These are phyloP conservation scores for Brachionus rotundiformis DNA, from an alignment of 1,140 invertebrate species.

Conservation along the genomic window DNA sequence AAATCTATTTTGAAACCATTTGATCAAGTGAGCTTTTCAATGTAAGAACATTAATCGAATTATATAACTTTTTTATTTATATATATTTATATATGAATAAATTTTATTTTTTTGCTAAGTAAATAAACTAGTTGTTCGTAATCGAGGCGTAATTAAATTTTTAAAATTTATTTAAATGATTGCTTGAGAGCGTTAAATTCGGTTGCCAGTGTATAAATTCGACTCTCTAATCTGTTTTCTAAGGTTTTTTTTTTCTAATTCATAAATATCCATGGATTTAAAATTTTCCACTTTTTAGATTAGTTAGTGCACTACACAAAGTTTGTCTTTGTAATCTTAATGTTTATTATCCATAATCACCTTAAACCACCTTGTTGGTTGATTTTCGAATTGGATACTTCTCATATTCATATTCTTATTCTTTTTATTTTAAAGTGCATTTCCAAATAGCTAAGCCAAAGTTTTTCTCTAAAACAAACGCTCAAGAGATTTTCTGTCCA, in stretches of 20 bases:
- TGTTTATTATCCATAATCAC: conserved; percentile 33
- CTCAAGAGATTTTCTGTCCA: too few species aligned
- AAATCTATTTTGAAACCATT: background rate
- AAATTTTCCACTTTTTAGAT: background rate
- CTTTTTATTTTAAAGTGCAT: background rate
- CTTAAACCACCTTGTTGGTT: background rate
- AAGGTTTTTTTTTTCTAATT: conserved; percentile 23
- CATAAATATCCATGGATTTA: conserved; percentile 3
- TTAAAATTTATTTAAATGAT: conserved; percentile 26
- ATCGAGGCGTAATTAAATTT: conserved; percentile 37
- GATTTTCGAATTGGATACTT: conserved; percentile 1
- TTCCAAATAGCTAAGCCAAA: too few species aligned
- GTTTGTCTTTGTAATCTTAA: conserved; percentile 23
- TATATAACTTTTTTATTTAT: background rate
- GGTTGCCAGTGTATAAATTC: conserved; percentile 24
- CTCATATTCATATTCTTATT: background rate
- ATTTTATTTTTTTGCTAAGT: background rate
- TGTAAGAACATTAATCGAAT: conserved; percentile 31
- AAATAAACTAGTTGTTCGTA: conserved; percentile 23
- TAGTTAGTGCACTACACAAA: conserved; percentile 22
- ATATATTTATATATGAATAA: background rate
- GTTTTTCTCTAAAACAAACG: background rate
- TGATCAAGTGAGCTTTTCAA: background rate
- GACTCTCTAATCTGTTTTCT: conserved; percentile 28
- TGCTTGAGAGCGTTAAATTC: background rate